Evolutionary conservation across 1,140 invertebrate species (phyloP).

Genomic region (Thaumatotibia leucotreta): DNA sequence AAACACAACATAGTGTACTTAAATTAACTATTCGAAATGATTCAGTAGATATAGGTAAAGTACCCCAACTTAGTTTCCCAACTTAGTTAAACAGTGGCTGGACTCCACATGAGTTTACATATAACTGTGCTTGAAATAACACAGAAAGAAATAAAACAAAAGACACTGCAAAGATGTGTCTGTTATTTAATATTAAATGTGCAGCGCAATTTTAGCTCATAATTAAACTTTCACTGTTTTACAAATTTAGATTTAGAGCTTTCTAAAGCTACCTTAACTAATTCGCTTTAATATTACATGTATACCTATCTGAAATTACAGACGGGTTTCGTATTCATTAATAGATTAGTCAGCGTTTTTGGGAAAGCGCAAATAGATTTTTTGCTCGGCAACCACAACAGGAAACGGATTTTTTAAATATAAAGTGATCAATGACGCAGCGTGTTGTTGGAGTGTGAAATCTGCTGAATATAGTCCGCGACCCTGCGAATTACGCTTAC

Average conservation of each 20-base stretch:
- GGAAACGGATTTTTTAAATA: slow-evolving; percentile 21
- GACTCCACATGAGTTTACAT: no score
- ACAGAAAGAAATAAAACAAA: background rate
- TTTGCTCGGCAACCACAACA: slow-evolving; percentile 23
- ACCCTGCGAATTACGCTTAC: no score
- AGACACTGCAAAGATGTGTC: background rate
- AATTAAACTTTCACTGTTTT: slow-evolving; percentile 21
- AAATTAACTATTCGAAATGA: no score
- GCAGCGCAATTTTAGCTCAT: background rate
- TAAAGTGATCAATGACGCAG: slow-evolving; percentile 18
- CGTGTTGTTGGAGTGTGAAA: background rate
- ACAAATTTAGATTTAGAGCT: slow-evolving; percentile 11
- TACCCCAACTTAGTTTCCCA: no score
- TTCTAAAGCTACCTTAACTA: slow-evolving; percentile 8
- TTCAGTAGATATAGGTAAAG: no score
- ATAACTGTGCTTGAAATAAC: no score
- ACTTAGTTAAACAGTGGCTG: background rate
- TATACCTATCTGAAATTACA: slow-evolving; percentile 20
- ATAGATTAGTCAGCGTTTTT: slow-evolving; percentile 28
- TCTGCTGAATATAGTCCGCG: background rate
- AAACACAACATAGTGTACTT: no score
- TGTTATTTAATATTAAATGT: background rate
- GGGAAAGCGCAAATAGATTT: slow-evolving; percentile 26
- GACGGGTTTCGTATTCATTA: slow-evolving; percentile 22
- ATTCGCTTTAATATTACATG: slow-evolving; percentile 12